phyloP scores from a whole-genome alignment of 2,797 vertebrate species.

The Leucoraja ocellata region DNA sequence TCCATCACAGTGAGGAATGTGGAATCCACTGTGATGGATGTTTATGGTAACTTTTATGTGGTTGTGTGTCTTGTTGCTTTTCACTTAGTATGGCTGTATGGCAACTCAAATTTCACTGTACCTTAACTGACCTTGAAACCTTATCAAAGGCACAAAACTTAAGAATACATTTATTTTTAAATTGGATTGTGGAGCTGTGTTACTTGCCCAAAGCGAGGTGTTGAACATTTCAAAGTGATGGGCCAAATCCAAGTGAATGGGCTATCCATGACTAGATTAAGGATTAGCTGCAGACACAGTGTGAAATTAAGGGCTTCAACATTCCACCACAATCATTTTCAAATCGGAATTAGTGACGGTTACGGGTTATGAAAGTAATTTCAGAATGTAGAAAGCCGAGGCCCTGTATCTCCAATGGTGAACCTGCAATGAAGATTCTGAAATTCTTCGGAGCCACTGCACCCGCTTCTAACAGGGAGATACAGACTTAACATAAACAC shows the following conservation, averaged over 20 bases:
- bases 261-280: not conserved
- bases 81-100: too few relatives aligned
- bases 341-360: not conserved
- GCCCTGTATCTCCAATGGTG: not conserved
- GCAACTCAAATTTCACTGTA: too few relatives aligned
- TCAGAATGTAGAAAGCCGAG: not conserved
- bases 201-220: not conserved
- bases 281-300: not conserved
- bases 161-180: not conserved
- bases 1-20: too few relatives aligned
- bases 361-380: not conserved
- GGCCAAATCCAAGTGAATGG: not conserved
- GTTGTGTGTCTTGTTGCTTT: too few relatives aligned
- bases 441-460: not conserved
- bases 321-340: not conserved
- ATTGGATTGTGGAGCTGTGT: not conserved
- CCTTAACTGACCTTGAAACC: not conserved
- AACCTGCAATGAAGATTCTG: not conserved
- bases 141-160: not conserved
- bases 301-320: not conserved
- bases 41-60: too few relatives aligned
- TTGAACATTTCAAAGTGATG: not conserved
- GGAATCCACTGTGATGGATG: too few relatives aligned
- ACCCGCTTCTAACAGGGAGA: not conserved
- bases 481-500: not conserved